phyloP scores from a whole-genome alignment of 2,797 vertebrate species.

The Melanogrammus aeglefinus region DNA sequence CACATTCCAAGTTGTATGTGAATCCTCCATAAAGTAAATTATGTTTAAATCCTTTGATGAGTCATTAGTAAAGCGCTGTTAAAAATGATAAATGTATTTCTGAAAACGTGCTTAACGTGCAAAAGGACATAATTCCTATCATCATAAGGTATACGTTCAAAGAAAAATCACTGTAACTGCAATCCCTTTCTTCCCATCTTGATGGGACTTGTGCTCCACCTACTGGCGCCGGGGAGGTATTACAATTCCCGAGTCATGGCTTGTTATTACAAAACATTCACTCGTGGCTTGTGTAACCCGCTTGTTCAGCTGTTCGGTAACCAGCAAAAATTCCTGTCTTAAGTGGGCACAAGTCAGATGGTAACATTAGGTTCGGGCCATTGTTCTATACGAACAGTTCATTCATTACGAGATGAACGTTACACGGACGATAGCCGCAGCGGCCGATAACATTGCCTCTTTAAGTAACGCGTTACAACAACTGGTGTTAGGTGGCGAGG shows the following conservation, averaged over 20 bases:
- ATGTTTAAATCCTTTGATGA: neutral
- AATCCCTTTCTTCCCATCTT: neutral
- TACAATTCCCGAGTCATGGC: conserved; percentile 22
- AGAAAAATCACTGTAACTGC: neutral
- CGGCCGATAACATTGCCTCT: conserved; percentile 16
- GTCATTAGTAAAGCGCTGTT: neutral
- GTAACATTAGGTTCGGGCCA: neutral
- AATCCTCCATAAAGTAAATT: conserved; percentile 3
- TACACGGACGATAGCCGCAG: neutral
- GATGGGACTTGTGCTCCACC: conserved; percentile 44
- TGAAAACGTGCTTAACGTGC: conserved; percentile 1
- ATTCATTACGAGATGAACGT: neutral
- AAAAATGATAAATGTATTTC: neutral
- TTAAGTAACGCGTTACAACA: conserved; percentile 49
- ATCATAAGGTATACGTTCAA: neutral
- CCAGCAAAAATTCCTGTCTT: neutral
- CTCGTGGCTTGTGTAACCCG: conserved; percentile 58
- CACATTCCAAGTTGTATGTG: neutral
- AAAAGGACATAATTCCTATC: conserved; percentile 10
- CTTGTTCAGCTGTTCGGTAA: conserved; percentile 54
- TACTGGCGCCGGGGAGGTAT: conserved; percentile 39
- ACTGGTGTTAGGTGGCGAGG: conserved; percentile 44
- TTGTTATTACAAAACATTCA: conserved; percentile 65
- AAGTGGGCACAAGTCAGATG: neutral
- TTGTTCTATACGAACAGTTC: neutral